phyloP scores from a whole-genome alignment of 2,888 invertebrate species.

The Marronus borbonicus region DNA sequence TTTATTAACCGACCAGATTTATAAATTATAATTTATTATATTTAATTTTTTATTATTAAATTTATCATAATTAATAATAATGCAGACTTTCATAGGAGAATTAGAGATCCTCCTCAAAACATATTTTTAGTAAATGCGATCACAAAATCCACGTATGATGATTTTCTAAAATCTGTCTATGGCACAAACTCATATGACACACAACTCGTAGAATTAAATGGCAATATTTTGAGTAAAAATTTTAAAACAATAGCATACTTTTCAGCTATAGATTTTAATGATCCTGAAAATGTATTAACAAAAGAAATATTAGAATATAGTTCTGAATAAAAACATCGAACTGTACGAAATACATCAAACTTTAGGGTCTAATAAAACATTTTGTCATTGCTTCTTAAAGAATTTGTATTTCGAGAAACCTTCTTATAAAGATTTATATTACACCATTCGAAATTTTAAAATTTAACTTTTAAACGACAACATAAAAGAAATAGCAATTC shows the following conservation, averaged over 20 bases:
- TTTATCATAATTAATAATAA: conserved; percentile 55
- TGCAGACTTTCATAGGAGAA: conserved; percentile 61
- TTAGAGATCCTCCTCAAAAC: neutral
- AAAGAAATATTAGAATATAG: neutral
- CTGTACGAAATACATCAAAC: neutral
- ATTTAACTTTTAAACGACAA: too few relatives aligned
- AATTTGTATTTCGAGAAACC: neutral
- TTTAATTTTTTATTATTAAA: too few relatives aligned
- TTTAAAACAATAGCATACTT: neutral
- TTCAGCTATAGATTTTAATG: neutral
- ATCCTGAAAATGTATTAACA: neutral
- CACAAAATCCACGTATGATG: neutral
- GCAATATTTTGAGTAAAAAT: neutral
- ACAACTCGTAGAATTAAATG: neutral
- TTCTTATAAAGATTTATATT: neutral
- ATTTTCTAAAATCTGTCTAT: neutral
- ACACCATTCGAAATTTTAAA: neutral
- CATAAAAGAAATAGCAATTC: too few relatives aligned
- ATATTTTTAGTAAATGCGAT: neutral
- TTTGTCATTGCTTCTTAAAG: neutral
- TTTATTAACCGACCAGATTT: conserved; percentile 59
- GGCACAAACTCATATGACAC: neutral
- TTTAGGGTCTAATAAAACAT: neutral
- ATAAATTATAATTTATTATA: too few relatives aligned
- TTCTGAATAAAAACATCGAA: conserved; percentile 3